Conservation (phyloP, 2,888 invertebrate species). For the Idaea aversata region DNA sequence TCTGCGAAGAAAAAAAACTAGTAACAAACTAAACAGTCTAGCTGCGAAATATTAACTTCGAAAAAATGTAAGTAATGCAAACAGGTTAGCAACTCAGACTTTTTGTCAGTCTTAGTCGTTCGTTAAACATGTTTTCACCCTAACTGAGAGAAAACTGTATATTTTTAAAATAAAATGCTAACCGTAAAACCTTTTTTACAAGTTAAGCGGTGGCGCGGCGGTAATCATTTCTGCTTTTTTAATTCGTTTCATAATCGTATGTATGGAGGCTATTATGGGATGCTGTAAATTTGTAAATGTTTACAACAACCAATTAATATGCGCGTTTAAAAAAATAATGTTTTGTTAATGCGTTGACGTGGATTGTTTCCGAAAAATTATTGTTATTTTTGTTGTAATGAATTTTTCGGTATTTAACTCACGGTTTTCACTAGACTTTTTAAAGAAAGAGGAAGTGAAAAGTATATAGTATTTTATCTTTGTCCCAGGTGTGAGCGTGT, state of each 20-base stretch:
- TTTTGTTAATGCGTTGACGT: neutral
- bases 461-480: conserved; percentile 2
- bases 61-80: too few species aligned
- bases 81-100: too few species aligned
- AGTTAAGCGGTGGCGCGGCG: neutral
- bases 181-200: neutral
- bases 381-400: neutral
- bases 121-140: too few species aligned
- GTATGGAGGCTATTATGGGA: neutral
- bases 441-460: neutral
- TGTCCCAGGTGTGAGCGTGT: conserved; percentile 89
- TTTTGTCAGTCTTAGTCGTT: too few species aligned
- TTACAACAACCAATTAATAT: neutral
- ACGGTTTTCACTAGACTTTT: too few species aligned
- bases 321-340: neutral
- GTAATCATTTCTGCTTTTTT: neutral
- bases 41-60: too few species aligned
- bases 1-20: neutral
- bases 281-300: neutral
- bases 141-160: too few species aligned
- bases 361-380: neutral
- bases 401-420: neutral
- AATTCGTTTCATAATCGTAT: neutral
- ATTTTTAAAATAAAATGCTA: neutral
- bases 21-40: too few species aligned